Evolutionary conservation across 2,113 vertebrate species (phyloP).

Genomic region (Oreochromis aureus): DNA sequence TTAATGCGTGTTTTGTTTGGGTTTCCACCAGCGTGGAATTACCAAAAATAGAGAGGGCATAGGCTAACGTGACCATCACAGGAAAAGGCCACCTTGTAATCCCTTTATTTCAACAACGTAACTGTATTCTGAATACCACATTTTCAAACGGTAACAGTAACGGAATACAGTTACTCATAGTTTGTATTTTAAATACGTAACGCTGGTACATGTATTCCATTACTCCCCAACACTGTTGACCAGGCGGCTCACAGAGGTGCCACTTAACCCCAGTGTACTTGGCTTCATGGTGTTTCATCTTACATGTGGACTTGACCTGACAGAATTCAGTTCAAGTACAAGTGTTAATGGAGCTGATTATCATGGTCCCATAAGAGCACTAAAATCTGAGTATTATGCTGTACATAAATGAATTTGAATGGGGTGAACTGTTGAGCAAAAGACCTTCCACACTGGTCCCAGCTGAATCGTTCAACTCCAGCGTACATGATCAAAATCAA

Average conservation of each 20-base stretch:
- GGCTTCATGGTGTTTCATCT: background rate
- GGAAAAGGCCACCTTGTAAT: too few relatives aligned
- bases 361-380: background rate
- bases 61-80: too few relatives aligned
- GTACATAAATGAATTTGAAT: background rate
- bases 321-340: fast-evolving
- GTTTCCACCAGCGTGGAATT: too few relatives aligned
- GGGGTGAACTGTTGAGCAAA: background rate
- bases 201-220: too few relatives aligned
- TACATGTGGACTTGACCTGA: background rate
- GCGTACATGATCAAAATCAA: fast-evolving
- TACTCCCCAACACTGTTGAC: too few relatives aligned
- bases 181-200: too few relatives aligned
- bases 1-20: too few relatives aligned
- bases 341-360: background rate
- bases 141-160: too few relatives aligned
- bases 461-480: background rate
- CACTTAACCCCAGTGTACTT: background rate
- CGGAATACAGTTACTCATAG: too few relatives aligned
- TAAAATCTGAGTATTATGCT: background rate
- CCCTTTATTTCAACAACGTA: too few relatives aligned
- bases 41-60: too few relatives aligned
- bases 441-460: background rate
- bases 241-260: background rate
- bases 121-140: too few relatives aligned